These are phyloP conservation scores for Sula dactylatra DNA, from an alignment of 2,113 vertebrate species.

Conservation along the genomic window DNA sequence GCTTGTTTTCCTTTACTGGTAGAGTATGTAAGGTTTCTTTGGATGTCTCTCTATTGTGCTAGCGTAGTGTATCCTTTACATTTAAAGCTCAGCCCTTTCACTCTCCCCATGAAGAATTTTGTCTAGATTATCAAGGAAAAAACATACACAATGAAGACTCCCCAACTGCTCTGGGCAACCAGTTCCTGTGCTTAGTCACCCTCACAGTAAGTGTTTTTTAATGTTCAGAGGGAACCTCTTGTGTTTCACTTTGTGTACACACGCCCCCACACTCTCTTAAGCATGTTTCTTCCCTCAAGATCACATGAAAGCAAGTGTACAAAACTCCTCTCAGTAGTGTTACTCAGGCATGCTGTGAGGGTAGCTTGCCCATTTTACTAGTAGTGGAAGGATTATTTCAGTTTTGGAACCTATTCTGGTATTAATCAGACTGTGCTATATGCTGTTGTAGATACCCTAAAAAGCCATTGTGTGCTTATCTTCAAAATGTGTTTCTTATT, in stretches of 20 bases:
- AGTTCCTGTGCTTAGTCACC: neutral
- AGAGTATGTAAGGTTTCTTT: neutral
- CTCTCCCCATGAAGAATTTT: neutral
- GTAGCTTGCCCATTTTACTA: no score
- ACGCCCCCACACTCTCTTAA: no score
- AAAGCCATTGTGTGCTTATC: neutral
- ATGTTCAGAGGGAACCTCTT: neutral
- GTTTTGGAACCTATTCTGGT: neutral
- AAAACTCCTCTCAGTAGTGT: fast-evolving
- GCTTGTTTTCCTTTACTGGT: neutral
- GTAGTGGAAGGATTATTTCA: neutral
- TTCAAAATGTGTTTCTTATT: neutral
- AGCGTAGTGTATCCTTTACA: neutral
- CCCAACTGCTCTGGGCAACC: neutral
- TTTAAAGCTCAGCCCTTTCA: neutral
- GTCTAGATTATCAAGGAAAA: neutral
- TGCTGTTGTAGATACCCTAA: neutral
- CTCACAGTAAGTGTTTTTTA: neutral
- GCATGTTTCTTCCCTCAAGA: neutral
- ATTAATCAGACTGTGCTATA: neutral
- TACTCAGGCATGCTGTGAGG: no score
- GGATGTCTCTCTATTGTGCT: neutral
- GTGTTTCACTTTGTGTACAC: neutral
- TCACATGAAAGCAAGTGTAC: neutral
- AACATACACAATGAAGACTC: fast-evolving